phyloP scores from a whole-genome alignment of 2,797 vertebrate genomes.

The Diceros bicornis region DNA sequence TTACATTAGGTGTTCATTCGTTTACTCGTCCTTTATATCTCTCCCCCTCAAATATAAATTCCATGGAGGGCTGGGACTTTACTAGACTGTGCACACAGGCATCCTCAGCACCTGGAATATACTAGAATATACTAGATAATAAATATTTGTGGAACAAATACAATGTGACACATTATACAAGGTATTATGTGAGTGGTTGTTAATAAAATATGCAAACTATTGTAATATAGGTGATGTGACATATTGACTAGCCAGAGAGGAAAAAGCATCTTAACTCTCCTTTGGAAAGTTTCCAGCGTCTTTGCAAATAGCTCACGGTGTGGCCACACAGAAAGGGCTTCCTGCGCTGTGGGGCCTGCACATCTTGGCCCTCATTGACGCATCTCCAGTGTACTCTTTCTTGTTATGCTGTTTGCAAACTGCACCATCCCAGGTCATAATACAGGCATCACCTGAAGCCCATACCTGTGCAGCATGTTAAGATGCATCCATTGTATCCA shows the following conservation, averaged over 20 bases:
- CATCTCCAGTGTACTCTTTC: neutral
- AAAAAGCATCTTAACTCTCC: neutral
- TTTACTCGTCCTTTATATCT: neutral
- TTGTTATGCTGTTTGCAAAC: neutral
- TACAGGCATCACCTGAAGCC: neutral
- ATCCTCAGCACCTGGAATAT: neutral
- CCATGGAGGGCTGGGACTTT: neutral
- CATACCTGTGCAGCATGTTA: neutral
- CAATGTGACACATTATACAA: neutral
- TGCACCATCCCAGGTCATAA: neutral
- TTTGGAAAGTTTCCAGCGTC: neutral
- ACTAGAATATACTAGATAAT: neutral
- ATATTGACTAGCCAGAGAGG: neutral
- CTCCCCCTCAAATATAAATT: neutral
- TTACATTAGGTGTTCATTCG: neutral
- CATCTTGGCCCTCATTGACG: neutral
- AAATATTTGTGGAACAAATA: neutral
- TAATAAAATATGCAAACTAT: slow-evolving; percentile 47
- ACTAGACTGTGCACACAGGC: neutral
- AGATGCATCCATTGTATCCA: neutral
- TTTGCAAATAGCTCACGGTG: neutral
- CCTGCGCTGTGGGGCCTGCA: too few relatives aligned
- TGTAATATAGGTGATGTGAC: neutral
- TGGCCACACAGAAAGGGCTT: neutral
- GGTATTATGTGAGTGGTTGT: neutral